Percentiles rank a stretch among this genome's conserved stretches.
Conservation (phyloP, 2,888 invertebrate species). For the Argynnis bischoffii region DNA sequence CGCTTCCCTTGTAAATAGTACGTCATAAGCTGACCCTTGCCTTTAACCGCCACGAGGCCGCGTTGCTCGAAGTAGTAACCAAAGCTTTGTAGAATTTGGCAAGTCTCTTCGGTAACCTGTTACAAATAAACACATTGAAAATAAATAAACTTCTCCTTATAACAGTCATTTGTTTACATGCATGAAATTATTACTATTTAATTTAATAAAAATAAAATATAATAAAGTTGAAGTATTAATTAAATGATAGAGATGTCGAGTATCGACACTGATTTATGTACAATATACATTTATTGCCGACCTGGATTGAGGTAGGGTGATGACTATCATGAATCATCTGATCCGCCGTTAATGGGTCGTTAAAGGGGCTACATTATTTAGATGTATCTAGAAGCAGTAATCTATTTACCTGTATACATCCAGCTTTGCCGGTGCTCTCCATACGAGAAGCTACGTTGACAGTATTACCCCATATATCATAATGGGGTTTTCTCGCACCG, state of each 20-base stretch:
- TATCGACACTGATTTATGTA: no score
- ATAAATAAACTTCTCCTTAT: background rate
- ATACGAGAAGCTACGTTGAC: slow-evolving; percentile 98
- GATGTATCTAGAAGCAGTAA: no score
- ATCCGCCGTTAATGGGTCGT: no score
- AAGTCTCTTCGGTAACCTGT: slow-evolving; percentile 97
- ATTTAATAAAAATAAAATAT: no score
- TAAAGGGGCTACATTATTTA: no score
- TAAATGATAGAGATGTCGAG: no score
- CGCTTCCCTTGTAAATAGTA: slow-evolving; percentile 90
- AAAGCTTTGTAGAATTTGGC: slow-evolving; percentile 92
- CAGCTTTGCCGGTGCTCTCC: slow-evolving; percentile 98
- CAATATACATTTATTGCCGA: no score
- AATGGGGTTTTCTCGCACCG: slow-evolving; percentile 96
- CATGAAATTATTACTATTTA: no score
- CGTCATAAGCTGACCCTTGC: slow-evolving; percentile 97
- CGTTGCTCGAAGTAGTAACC: slow-evolving; percentile 97
- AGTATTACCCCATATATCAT: slow-evolving; percentile 98
- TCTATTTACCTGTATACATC: slow-evolving; percentile 90
- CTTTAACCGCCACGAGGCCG: slow-evolving; percentile 97
- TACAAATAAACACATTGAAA: slow-evolving; percentile 26
- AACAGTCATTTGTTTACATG: background rate
- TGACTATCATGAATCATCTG: no score
- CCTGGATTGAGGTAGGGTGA: no score
- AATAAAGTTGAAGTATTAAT: no score